Base-by-base conservation (phyloP, 1,140 invertebrate genomes). In the Camponotus pennsylvanicus region DNA sequence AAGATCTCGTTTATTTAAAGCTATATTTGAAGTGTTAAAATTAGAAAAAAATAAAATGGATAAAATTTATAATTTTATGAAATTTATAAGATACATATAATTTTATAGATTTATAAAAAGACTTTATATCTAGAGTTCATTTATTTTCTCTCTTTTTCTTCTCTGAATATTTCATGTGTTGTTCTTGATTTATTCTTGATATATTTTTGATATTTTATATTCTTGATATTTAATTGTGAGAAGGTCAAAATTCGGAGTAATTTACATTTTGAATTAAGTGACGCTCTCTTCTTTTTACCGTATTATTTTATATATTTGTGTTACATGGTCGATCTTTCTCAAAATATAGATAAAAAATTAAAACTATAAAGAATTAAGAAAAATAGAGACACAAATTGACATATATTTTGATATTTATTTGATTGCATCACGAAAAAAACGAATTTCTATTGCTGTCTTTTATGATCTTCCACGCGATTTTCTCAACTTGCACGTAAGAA, bases 401-500 rank as follows among this genome's bases (percentile, higher is more conserved):
- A 9, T 27, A 18, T 1, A 67, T 37, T 37, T 52, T 5, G 13
- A 67, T 37, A 52, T 66, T n/a, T 32, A 21, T 59, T 52, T 5
- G 13, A 67, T 21, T 21, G 52, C 18, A 3, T 21, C n/a, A 15
- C 4, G 4, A 49, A 49, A 18, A 18, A 79, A 78, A 37, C 11
- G 15, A 64, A 21, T 5, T 40, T 34, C 2, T 34, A 52, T 3
- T 37, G 40, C 3, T 2, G 3, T 57, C 27, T 40, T 55, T n/a
- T 15, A 2, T 0, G 27, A 11, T n/a, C 42, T 42, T n/a, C 11
- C 0, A 45, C 13, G 45, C 45, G 45, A 49, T 9, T 42, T 66
- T 45, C 18, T 70, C n/a, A 27, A 61, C 61, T 34, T 21, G 37
- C 73, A 4, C 11, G 52, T 42, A 66, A 79, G 55, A 88, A 84